phyloP scores from a whole-genome alignment of 2,888 invertebrate species.

The Agonum fuliginosum region DNA sequence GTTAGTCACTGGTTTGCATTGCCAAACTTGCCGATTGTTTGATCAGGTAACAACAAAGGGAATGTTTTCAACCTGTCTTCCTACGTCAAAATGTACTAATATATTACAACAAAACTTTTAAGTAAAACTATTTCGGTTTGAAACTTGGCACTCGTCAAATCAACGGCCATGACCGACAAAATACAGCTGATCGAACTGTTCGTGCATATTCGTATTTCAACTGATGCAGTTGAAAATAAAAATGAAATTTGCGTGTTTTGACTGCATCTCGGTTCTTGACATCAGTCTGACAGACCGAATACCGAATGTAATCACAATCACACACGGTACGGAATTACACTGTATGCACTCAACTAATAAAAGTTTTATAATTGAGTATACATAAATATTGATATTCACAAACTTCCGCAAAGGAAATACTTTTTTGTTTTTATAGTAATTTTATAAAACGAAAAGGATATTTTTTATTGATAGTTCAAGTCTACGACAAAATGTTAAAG shows the following conservation, averaged over 20 bases:
- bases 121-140: slow-evolving; percentile 52
- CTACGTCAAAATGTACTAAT: slow-evolving; percentile 48
- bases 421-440: slow-evolving; percentile 2
- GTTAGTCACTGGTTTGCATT: slow-evolving; percentile 8
- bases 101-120: slow-evolving; percentile 38
- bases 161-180: slow-evolving; percentile 58
- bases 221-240: not conserved
- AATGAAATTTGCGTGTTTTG: slow-evolving; percentile 17
- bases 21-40: slow-evolving; percentile 7
- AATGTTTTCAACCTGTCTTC: slow-evolving; percentile 54
- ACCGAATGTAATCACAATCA: not conserved
- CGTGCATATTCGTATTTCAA: slow-evolving; percentile 34
- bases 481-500: not conserved
- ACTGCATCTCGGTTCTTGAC: slow-evolving; percentile 19
- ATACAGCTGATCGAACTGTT: slow-evolving; percentile 56
- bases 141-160: slow-evolving; percentile 50
- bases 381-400: slow-evolving; percentile 10
- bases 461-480: slow-evolving; percentile 17
- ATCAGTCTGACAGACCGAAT: not conserved
- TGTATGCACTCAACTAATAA: slow-evolving; percentile 4
- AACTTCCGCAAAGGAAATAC: slow-evolving; percentile 27
- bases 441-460: slow-evolving; percentile 13
- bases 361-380: slow-evolving; percentile 1
- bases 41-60: slow-evolving; percentile 29
- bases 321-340: not conserved